A percentile compares a stretch with the other conserved stretches of the same genome.
These are phyloP conservation scores for Montipora sp. DNA, from an alignment of 64 coral and sea anemone species.

Conservation along the genomic window DNA sequence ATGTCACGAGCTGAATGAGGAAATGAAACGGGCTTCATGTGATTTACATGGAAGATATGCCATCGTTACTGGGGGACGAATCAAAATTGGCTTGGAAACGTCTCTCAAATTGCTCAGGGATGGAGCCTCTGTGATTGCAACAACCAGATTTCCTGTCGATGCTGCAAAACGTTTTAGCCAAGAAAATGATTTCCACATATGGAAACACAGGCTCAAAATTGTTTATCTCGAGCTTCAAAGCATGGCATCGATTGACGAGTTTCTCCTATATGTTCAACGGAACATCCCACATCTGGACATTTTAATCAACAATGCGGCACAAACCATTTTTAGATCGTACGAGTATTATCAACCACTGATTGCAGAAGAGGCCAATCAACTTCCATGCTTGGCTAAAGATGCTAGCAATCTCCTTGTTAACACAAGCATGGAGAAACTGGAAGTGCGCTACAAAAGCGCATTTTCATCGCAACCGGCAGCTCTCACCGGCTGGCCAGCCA, in stretches of 20 bases:
- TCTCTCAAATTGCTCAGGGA: conserved; percentile 14
- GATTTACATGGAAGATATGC: conserved; percentile 43
- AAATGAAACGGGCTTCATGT: conserved; percentile 20
- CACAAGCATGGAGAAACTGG: background rate
- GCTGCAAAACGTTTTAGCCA: background rate
- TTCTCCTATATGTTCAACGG: background rate
- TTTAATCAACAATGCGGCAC: conserved; percentile 42
- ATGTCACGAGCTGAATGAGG: background rate
- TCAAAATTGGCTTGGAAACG: conserved; percentile 43
- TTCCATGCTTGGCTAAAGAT: conserved; percentile 8
- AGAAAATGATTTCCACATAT: conserved; percentile 7
- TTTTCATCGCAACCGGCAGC: background rate
- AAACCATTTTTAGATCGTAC: conserved; percentile 17
- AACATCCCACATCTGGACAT: conserved; percentile 40
- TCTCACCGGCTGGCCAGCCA: background rate
- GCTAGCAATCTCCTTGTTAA: background rate
- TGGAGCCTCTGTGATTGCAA: conserved; percentile 6
- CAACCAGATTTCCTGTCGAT: conserved; percentile 26
- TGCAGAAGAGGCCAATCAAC: background rate
- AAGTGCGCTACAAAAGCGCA: background rate
- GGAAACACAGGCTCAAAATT: conserved; percentile 44
- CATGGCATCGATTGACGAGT: conserved; percentile 1
- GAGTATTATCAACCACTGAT: conserved; percentile 25
- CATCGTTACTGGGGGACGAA: conserved; percentile 25
- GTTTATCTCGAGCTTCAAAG: conserved; percentile 5